Conservation (phyloP, 2,888 invertebrate species). For the Deilephila elpenor region DNA sequence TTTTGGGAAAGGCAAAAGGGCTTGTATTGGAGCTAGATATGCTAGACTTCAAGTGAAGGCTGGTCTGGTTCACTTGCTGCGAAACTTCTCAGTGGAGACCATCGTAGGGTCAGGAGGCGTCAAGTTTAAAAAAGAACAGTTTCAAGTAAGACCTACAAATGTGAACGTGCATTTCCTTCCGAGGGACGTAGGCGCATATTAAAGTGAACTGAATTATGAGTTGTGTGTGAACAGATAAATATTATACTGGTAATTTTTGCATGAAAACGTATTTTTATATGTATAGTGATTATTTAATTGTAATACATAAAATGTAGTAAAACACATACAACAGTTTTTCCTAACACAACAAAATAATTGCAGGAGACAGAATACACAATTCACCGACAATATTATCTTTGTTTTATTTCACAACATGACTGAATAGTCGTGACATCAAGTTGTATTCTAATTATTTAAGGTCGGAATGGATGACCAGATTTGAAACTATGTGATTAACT, state of each 20-base stretch:
- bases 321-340: too few species aligned
- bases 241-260: neutral
- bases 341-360: too few species aligned
- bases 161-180: conserved; percentile 53
- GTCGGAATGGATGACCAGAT: too few species aligned
- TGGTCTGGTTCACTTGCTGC: conserved; percentile 54
- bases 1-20: conserved; percentile 74
- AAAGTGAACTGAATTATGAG: neutral
- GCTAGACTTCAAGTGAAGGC: conserved; percentile 58
- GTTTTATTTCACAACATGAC: too few species aligned
- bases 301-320: too few species aligned
- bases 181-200: conserved; percentile 32
- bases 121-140: conserved; percentile 49
- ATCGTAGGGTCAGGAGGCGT: conserved; percentile 48
- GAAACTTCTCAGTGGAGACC: conserved; percentile 52
- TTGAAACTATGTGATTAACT: too few species aligned
- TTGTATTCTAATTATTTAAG: too few species aligned
- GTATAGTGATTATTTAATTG: too few species aligned
- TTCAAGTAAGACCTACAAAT: conserved; percentile 57
- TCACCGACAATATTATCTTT: too few species aligned
- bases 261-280: too few species aligned
- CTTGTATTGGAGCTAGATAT: conserved; percentile 71
- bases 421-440: too few species aligned
- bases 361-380: too few species aligned
- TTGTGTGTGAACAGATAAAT: neutral